Percentiles rank a stretch among this genome's conserved stretches.
These are phyloP conservation scores for Podarcis cretensis DNA, from an alignment of 2,113 vertebrate species.

Conservation along the genomic window DNA sequence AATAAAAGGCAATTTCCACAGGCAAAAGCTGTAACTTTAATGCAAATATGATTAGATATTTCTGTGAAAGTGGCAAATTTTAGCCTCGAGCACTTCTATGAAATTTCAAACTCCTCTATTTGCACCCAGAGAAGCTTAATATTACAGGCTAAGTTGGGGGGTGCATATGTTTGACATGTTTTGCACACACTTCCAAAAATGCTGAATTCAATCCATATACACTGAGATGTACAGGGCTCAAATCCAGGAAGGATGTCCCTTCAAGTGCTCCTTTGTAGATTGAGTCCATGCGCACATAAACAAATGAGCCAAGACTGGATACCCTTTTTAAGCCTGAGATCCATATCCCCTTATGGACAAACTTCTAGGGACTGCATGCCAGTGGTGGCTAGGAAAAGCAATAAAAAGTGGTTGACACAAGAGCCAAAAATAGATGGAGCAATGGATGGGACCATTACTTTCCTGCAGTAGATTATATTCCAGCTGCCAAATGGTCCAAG, in stretches of 20 bases:
- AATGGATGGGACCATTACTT: no score
- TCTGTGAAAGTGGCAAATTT: slow-evolving; percentile 23
- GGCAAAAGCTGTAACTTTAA: slow-evolving; percentile 11
- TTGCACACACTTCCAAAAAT: not conserved
- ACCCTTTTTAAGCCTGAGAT: no score
- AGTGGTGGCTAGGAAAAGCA: no score
- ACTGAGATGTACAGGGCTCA: not conserved
- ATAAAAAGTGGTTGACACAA: no score
- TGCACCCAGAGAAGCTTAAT: not conserved
- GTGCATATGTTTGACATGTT: not conserved
- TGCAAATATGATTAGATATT: not conserved
- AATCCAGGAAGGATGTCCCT: not conserved
- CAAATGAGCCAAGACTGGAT: no score
- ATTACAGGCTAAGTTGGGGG: not conserved
- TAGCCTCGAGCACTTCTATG: slow-evolving; percentile 3
- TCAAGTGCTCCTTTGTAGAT: not conserved
- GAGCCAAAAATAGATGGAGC: no score
- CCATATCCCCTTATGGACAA: no score
- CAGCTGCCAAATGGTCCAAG: no score
- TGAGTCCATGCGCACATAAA: no score
- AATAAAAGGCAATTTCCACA: slow-evolving; percentile 15
- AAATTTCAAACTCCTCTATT: not conserved
- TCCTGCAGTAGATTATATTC: no score
- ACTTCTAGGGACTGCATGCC: no score
- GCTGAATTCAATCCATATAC: not conserved